Conservation (phyloP, 2,888 invertebrate species). For the Torymus auratus region DNA sequence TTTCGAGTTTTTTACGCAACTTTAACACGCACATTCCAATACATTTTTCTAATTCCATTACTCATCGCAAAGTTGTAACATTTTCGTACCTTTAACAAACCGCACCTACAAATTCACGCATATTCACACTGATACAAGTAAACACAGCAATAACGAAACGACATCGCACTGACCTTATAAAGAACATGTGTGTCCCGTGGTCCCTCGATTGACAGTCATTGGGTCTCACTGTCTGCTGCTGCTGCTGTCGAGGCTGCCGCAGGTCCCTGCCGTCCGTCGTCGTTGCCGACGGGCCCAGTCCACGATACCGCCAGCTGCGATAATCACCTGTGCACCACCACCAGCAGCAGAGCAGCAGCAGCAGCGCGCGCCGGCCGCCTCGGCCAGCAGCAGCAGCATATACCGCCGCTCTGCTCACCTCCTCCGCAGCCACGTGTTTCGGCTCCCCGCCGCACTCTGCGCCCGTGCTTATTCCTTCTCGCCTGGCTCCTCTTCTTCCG, state of each 20-base stretch:
- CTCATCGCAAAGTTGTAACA: too few relatives aligned
- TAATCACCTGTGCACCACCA: conserved; percentile 14
- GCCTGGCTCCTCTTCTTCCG: neutral
- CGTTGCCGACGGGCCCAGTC: neutral
- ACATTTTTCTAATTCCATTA: too few relatives aligned
- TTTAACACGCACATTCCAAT: too few relatives aligned
- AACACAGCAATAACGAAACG: too few relatives aligned
- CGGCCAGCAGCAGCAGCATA: conserved; percentile 24
- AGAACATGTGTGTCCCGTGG: conserved; percentile 76
- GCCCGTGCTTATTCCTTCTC: neutral
- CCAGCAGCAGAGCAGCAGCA: conserved; percentile 4
- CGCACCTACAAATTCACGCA: too few relatives aligned
- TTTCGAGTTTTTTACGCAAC: too few relatives aligned
- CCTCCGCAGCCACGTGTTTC: conserved; percentile 48
- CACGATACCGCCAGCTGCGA: too few relatives aligned
- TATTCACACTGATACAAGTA: too few relatives aligned
- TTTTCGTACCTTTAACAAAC: too few relatives aligned
- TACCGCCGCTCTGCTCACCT: conserved; percentile 24
- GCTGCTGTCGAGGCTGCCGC: neutral
- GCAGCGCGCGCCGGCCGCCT: conserved; percentile 38
- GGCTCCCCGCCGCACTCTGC: neutral
- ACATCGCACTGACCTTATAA: conserved; percentile 73
- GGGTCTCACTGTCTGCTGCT: conserved; percentile 69
- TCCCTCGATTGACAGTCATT: conserved; percentile 76
- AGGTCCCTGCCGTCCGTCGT: neutral